Evolutionary conservation across 2,888 invertebrate species (phyloP).

Genomic region (Yponomeuta cagnagella): DNA sequence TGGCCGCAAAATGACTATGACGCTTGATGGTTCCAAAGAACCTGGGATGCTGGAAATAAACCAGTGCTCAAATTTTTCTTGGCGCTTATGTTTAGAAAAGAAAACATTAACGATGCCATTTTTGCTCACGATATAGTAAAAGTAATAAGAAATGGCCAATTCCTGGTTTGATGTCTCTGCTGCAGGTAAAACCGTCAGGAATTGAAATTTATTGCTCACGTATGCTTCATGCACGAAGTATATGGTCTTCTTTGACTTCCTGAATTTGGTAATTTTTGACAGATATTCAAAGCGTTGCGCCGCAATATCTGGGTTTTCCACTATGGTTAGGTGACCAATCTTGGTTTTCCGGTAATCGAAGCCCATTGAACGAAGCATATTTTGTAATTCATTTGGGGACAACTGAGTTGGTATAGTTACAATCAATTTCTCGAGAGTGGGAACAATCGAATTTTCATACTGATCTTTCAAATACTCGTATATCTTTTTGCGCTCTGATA

Average conservation of each 20-base stretch:
- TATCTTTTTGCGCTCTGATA: slow-evolving; percentile 2
- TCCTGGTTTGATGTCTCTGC: neutral
- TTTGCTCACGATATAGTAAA: slow-evolving; percentile 36
- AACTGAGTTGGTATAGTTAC: neutral
- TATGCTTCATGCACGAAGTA: slow-evolving; percentile 44
- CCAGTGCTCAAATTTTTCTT: slow-evolving; percentile 42
- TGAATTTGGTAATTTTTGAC: slow-evolving; percentile 33
- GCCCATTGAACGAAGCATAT: slow-evolving; percentile 24
- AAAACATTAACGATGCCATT: slow-evolving; percentile 33
- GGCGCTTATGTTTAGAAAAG: slow-evolving; percentile 30
- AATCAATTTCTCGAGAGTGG: neutral
- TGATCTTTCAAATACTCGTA: neutral
- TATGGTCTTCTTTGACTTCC: slow-evolving; percentile 25
- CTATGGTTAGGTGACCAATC: slow-evolving; percentile 26
- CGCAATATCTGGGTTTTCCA: slow-evolving; percentile 42
- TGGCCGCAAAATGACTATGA: slow-evolving; percentile 39
- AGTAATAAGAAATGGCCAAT: slow-evolving; percentile 23
- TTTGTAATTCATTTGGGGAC: neutral
- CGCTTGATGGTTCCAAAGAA: slow-evolving; percentile 28
- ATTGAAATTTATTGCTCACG: slow-evolving; percentile 23
- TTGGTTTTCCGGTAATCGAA: slow-evolving; percentile 30
- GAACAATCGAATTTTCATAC: neutral
- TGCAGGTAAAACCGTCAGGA: neutral
- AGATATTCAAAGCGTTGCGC: slow-evolving; percentile 41
- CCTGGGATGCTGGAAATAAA: slow-evolving; percentile 35